Evolutionary conservation across 2,888 invertebrate species (phyloP), one percentile per base, ranked within the genome.

Genomic region (Yponomeuta cagnagella): DNA sequence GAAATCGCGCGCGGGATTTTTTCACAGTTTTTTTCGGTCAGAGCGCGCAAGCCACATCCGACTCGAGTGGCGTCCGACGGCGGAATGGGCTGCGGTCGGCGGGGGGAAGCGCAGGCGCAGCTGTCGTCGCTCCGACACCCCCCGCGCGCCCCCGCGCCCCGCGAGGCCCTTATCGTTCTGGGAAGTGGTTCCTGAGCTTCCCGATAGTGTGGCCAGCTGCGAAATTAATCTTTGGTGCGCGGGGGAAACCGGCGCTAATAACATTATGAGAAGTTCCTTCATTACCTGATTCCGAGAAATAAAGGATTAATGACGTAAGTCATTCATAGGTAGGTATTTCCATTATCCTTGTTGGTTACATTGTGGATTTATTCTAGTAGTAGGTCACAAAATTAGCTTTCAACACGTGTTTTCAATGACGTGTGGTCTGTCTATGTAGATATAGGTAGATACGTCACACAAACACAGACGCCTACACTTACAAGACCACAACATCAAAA

Each of bases 141-240:
- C 79, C 75, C 80, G 69, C 76, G 74, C 71, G 79, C 73, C 72
- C 74, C 75, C 73, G 72, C 75, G 52, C 79, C 82, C 81, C 83
- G 23, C 78, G 79, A 80, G 85, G 85, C 88, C 89, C 90, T 88
- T 88, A 89, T 90, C 90, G 90, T 91, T 91, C 91, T 91, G 90
- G 91, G 91, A 90, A 92, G 89, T 90, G 89, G 91, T 90, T 92
- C 91, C 91, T 90, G 87, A 89, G 85, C 90, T 90, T 92, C 91
- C 91, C 91, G 86, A 83, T 82, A 77, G 85, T 82, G 89, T 87
- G 89, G 85, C 80, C 85, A 81, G 75, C 78, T 23, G 52, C 12
- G 52, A 58, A 58, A 15, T 58, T 58, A 2, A 15, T 12, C 52
- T 58, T 15, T 4, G 52, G 3, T 15, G 12, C 15, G 52, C 52